Evolutionary conservation across 2,797 vertebrate genomes (phyloP).

Genomic region (Ctenopoma kingsleyae): DNA sequence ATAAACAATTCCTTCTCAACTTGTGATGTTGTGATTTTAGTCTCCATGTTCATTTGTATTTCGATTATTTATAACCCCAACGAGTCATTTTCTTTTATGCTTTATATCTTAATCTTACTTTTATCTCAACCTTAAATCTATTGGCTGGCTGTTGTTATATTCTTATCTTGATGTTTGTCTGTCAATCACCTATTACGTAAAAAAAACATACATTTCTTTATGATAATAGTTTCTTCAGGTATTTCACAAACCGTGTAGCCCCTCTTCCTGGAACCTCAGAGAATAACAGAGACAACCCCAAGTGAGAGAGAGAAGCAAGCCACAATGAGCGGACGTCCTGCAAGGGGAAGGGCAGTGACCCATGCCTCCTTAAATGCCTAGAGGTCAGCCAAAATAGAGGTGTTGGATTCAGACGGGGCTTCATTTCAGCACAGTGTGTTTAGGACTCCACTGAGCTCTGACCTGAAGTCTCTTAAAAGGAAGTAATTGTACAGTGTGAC

Average conservation of each 20-base stretch:
- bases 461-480: slow-evolving; percentile 52
- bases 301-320: slow-evolving; percentile 37
- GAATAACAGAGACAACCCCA: slow-evolving; percentile 4
- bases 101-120: too few species aligned
- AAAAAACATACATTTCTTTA: neutral
- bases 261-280: slow-evolving; percentile 31
- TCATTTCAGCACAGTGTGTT: slow-evolving; percentile 38
- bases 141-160: neutral
- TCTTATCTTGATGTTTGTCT: neutral
- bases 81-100: too few species aligned
- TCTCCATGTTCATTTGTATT: too few species aligned
- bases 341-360: slow-evolving; percentile 49
- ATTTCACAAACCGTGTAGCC: slow-evolving; percentile 40
- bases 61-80: neutral
- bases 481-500: slow-evolving; percentile 39
- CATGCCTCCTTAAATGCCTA: slow-evolving; percentile 51
- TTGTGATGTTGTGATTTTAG: neutral
- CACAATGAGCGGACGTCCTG: slow-evolving; percentile 48
- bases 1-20: neutral
- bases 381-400: slow-evolving; percentile 68
- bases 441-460: slow-evolving; percentile 31
- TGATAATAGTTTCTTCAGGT: slow-evolving; percentile 16
- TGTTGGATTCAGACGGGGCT: slow-evolving; percentile 57
- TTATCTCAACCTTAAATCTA: neutral
- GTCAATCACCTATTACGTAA: neutral